Conservation (phyloP, 2,113 vertebrate genomes). For the Pomatorhinus ruficollis region DNA sequence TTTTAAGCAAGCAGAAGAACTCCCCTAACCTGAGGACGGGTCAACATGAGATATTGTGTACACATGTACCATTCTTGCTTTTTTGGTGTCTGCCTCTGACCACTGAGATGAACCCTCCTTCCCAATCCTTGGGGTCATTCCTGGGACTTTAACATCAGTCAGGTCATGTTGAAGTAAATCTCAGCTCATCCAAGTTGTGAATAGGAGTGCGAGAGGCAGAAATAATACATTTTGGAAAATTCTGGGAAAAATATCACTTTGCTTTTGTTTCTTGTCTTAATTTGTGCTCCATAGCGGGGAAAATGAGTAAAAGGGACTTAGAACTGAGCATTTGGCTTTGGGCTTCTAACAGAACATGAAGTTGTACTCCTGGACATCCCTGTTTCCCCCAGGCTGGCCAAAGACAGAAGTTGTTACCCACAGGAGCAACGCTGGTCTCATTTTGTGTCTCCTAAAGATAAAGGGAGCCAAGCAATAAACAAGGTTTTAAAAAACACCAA, state of each 20-base stretch:
- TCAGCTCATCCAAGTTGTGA: not conserved
- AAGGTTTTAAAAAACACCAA: not conserved
- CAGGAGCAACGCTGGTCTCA: not conserved
- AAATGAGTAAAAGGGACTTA: not conserved
- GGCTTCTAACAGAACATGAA: not conserved
- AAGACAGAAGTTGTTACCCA: not conserved
- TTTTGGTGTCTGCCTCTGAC: not conserved
- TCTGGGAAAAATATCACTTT: not conserved
- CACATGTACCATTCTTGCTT: not conserved
- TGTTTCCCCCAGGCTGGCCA: not conserved
- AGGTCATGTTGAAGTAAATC: not conserved
- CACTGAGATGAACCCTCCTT: not conserved
- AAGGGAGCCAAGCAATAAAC: not conserved
- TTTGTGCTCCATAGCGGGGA: not conserved
- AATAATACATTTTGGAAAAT: not conserved
- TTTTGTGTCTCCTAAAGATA: not conserved
- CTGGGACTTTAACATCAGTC: not conserved
- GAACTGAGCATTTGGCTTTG: not conserved
- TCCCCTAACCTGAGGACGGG: not conserved
- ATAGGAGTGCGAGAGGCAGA: not conserved
- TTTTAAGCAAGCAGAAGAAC: not conserved
- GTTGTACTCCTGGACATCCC: not conserved
- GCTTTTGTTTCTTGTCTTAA: not conserved
- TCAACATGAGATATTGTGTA: accelerated
- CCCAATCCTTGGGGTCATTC: not conserved